These are phyloP conservation scores for Vanessa cardui DNA, from an alignment of 2,888 invertebrate species.

Conservation along the genomic window DNA sequence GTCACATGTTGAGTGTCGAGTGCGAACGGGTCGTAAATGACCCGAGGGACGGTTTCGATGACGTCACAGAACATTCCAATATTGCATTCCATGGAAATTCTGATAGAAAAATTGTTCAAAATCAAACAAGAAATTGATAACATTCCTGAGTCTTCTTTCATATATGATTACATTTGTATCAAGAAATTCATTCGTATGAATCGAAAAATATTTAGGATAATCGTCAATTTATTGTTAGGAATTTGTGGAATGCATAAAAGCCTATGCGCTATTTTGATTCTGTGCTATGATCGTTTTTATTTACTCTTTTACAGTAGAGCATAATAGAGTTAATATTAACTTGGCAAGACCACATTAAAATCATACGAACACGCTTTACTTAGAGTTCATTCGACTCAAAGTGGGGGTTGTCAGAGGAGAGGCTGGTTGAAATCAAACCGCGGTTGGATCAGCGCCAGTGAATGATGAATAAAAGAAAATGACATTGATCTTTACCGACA, in stretches of 20 bases:
- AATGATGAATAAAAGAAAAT: slow-evolving; percentile 16
- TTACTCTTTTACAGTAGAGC: no score
- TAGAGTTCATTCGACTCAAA: neutral
- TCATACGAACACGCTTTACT: slow-evolving; percentile 2
- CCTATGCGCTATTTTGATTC: no score
- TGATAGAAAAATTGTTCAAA: slow-evolving; percentile 6
- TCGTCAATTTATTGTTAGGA: no score
- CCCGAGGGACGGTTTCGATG: slow-evolving; percentile 14
- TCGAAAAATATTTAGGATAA: no score
- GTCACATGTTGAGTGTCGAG: slow-evolving; percentile 7
- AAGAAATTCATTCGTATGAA: neutral
- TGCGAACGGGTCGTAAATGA: slow-evolving; percentile 19
- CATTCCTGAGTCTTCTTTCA: slow-evolving; percentile 19
- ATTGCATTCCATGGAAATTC: slow-evolving; percentile 29
- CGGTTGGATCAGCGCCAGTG: slow-evolving; percentile 13
- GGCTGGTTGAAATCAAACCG: slow-evolving; percentile 7
- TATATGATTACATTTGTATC: slow-evolving; percentile 6
- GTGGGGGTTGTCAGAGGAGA: neutral
- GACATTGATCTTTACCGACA: slow-evolving; percentile 23
- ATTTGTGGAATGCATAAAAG: no score
- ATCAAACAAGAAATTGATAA: slow-evolving; percentile 28
- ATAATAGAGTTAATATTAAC: neutral
- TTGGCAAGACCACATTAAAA: slow-evolving; percentile 9
- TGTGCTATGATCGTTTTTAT: no score
- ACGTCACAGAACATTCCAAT: slow-evolving; percentile 37